phyloP scores from a whole-genome alignment of 1,140 invertebrate species.

The Bombus polaris region DNA sequence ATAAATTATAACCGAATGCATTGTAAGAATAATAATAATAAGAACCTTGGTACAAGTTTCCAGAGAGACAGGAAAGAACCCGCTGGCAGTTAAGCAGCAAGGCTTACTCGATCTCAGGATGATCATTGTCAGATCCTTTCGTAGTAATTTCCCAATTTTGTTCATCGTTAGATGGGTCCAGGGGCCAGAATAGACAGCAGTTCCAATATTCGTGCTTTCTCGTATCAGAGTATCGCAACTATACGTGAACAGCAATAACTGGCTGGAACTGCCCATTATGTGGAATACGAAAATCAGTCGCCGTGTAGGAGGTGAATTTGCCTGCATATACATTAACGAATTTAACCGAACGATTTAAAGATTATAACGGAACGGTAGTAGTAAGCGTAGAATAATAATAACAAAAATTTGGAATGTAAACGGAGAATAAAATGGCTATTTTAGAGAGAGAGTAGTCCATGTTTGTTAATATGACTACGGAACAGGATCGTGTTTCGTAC shows the following conservation, averaged over 20 bases:
- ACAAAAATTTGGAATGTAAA: too few relatives aligned
- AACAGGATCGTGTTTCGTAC: too few relatives aligned
- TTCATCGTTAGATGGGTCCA: constrained; percentile 41
- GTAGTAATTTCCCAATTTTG: background rate
- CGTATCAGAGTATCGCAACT: constrained; percentile 53
- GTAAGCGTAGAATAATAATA: background rate
- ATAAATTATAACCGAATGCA: background rate
- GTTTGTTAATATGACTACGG: too few relatives aligned
- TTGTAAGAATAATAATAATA: background rate
- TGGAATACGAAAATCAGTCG: constrained; percentile 1
- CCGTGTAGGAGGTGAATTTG: background rate
- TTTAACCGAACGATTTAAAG: background rate
- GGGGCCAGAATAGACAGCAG: constrained; percentile 31
- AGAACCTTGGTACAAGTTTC: constrained; percentile 52
- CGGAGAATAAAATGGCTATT: too few relatives aligned
- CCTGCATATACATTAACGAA: background rate
- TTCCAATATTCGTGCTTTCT: constrained; percentile 45
- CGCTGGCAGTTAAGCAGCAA: constrained; percentile 53
- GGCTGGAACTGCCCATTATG: background rate
- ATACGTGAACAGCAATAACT: constrained; percentile 27
- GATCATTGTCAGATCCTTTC: constrained; percentile 38
- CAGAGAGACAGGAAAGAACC: constrained; percentile 61
- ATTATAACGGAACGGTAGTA: background rate
- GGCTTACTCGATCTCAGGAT: constrained; percentile 39
- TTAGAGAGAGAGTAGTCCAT: too few relatives aligned